These are phyloP conservation scores for Tachypleus tridentatus DNA, from an alignment of 1,140 invertebrate genomes.

Conservation along the genomic window DNA sequence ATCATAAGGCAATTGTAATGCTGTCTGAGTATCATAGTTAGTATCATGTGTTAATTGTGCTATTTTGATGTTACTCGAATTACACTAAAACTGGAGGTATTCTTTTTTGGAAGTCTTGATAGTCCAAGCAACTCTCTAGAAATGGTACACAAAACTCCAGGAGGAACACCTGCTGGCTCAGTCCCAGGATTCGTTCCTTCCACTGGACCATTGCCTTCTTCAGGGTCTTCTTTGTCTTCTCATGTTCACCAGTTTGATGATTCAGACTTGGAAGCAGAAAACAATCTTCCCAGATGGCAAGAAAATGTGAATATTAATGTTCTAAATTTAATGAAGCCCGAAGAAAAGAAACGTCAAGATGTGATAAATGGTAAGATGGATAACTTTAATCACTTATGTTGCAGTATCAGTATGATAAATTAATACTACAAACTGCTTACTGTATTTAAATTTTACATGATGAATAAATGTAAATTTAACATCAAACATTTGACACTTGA, in stretches of 20 bases:
- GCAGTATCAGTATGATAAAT: too few species aligned
- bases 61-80: too few species aligned
- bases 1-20: too few species aligned
- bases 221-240: constrained; percentile 5
- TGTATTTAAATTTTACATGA: too few species aligned
- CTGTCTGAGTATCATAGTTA: too few species aligned
- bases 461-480: too few species aligned
- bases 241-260: constrained; percentile 33
- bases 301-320: constrained; percentile 66
- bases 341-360: constrained; percentile 87
- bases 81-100: too few species aligned
- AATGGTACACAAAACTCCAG: constrained; percentile 32
- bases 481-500: too few species aligned
- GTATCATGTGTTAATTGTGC: too few species aligned
- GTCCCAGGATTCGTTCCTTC: constrained; percentile 16
- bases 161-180: constrained; percentile 9
- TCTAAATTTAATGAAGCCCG: constrained; percentile 51
- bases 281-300: constrained; percentile 66
- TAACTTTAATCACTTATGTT: too few species aligned
- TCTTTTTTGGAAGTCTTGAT: constrained; percentile 37
- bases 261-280: constrained; percentile 67
- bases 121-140: constrained; percentile 47
- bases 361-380: constrained; percentile 73
- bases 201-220: constrained; percentile 11
- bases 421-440: too few species aligned